Evolutionary conservation across 2,888 invertebrate genomes (phyloP).

Genomic region (Idaea dimidiata): DNA sequence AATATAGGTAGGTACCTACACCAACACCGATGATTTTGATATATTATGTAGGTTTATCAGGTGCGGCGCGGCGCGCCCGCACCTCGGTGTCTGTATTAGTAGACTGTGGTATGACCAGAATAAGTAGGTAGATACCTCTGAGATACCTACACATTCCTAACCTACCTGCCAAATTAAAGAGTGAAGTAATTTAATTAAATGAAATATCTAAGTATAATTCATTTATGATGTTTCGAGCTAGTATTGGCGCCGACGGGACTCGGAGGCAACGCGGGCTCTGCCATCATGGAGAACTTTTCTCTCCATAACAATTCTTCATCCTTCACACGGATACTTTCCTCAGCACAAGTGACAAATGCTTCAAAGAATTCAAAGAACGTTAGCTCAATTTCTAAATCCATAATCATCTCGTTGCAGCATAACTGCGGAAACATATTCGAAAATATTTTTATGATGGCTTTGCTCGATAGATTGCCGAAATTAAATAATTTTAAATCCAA

Average conservation of each 20-base stretch:
- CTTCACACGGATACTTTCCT: slow-evolving; percentile 56
- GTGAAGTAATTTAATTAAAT: neutral
- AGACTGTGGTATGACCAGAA: too few relatives aligned
- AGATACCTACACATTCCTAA: too few relatives aligned
- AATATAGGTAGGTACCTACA: too few relatives aligned
- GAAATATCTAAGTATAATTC: neutral
- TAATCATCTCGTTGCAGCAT: slow-evolving; percentile 48
- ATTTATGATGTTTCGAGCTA: slow-evolving; percentile 10
- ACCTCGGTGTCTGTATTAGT: too few relatives aligned
- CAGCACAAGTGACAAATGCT: slow-evolving; percentile 68
- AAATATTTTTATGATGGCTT: slow-evolving; percentile 55
- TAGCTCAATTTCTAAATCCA: slow-evolving; percentile 74
- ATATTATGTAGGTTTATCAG: too few relatives aligned
- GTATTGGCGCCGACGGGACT: slow-evolving; percentile 14
- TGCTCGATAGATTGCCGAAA: slow-evolving; percentile 58
- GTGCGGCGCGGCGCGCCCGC: too few relatives aligned
- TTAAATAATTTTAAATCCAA: slow-evolving; percentile 53
- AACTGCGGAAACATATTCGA: slow-evolving; percentile 73
- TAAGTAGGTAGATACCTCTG: too few relatives aligned
- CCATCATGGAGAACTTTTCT: slow-evolving; percentile 28
- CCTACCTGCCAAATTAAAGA: neutral
- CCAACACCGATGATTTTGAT: too few relatives aligned
- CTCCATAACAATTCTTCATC: slow-evolving; percentile 46
- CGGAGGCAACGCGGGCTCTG: slow-evolving; percentile 8
- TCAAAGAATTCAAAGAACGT: slow-evolving; percentile 83